phyloP scores from a whole-genome alignment of 1,140 invertebrate genomes.

The Temnothorax nylanderi region DNA sequence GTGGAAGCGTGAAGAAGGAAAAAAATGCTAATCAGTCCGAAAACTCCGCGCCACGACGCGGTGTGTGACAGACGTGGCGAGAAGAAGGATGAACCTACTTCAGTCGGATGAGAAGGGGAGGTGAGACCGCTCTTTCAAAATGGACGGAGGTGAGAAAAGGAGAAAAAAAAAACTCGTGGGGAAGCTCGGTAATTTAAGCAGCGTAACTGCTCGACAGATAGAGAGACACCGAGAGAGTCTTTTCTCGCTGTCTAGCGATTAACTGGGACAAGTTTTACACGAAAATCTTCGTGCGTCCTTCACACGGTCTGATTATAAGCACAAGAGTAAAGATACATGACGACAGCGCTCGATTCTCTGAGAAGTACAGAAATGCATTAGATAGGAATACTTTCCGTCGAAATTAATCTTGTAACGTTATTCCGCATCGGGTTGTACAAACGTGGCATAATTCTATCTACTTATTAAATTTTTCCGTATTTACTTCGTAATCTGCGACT shows the following conservation, averaged over 20 bases:
- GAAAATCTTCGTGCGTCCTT: neutral
- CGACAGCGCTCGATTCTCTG: neutral
- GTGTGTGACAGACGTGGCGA: constrained; percentile 46
- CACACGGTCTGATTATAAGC: neutral
- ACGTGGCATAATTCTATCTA: neutral
- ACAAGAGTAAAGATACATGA: neutral
- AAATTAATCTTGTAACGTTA: neutral
- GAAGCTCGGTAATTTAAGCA: constrained; percentile 53
- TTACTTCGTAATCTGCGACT: constrained; percentile 18
- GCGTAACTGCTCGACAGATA: constrained; percentile 31
- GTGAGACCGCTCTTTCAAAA: constrained; percentile 44
- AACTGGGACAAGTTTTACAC: constrained; percentile 63
- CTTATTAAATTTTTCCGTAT: constrained; percentile 6
- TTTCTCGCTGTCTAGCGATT: constrained; percentile 40
- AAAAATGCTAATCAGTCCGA: constrained; percentile 79
- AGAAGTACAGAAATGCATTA: neutral
- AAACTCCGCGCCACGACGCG: constrained; percentile 66
- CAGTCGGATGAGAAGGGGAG: neutral
- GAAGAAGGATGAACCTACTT: constrained; percentile 54
- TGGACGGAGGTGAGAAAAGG: constrained; percentile 3
- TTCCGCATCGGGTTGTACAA: neutral
- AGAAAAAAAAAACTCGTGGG: neutral
- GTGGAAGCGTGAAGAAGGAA: constrained; percentile 72
- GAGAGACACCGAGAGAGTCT: constrained; percentile 11
- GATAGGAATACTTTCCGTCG: neutral